Conservation (phyloP, 2,888 invertebrate genomes). For the Eupithecia abbreviata region DNA sequence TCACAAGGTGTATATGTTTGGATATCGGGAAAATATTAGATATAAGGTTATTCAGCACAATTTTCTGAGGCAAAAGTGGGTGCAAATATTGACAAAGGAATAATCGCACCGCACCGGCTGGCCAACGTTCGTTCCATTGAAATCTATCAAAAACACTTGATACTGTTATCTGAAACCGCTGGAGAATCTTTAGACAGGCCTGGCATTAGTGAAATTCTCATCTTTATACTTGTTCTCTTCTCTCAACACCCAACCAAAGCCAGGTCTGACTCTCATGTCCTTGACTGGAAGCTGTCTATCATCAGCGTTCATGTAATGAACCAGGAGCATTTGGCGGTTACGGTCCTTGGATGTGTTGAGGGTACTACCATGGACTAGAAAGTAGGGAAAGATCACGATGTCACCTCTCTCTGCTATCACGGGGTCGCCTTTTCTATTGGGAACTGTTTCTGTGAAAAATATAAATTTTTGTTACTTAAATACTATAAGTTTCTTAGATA, state of each 20-base stretch:
- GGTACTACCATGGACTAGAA: slow-evolving; percentile 83
- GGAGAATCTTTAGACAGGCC: not conserved
- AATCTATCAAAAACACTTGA: not conserved
- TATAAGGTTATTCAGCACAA: not conserved
- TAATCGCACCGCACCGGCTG: not conserved
- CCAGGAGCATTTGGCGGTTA: slow-evolving; percentile 81
- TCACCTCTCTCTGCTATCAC: slow-evolving; percentile 81
- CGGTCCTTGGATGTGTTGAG: slow-evolving; percentile 71
- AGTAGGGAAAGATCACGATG: slow-evolving; percentile 82
- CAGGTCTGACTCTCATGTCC: slow-evolving; percentile 71
- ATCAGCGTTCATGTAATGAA: slow-evolving; percentile 80
- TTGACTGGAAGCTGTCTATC: slow-evolving; percentile 62
- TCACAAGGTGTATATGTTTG: not conserved
- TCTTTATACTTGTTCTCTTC: slow-evolving; percentile 71
- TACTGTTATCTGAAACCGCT: not conserved
- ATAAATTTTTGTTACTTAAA: not conserved
- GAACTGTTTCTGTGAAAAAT: slow-evolving; percentile 65
- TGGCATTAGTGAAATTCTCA: slow-evolving; percentile 40
- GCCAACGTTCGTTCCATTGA: not conserved
- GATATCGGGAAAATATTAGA: not conserved
- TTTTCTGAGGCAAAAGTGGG: not conserved
- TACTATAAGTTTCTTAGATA: too few relatives aligned
- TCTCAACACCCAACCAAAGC: slow-evolving; percentile 81
- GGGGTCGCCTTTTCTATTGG: slow-evolving; percentile 79
- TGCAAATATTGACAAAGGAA: not conserved